Conservation (phyloP, 2,797 vertebrate genomes). For the Sebastes minor region DNA sequence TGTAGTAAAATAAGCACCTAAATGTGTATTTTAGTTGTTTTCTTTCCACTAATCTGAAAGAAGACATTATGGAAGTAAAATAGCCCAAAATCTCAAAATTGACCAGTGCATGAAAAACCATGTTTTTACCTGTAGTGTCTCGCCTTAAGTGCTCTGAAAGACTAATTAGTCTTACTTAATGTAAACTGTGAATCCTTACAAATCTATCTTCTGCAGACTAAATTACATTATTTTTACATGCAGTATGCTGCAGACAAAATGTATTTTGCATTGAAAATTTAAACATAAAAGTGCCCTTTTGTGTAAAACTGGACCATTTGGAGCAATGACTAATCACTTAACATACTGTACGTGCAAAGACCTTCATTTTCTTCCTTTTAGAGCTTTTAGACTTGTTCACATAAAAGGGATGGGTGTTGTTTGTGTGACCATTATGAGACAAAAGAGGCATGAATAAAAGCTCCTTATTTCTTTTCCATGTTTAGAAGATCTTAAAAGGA, state of each 20-base stretch:
- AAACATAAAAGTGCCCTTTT: not conserved
- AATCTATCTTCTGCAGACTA: not conserved
- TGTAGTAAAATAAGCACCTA: too few species aligned
- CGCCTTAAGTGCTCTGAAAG: not conserved
- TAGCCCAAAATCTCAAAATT: too few species aligned
- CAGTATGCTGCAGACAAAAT: not conserved
- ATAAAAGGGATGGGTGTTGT: not conserved
- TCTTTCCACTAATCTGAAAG: too few species aligned
- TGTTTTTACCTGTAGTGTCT: too few species aligned
- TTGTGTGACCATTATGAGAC: not conserved
- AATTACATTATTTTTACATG: not conserved
- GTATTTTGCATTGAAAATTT: not conserved
- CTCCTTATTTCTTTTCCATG: not conserved
- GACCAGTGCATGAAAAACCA: too few species aligned
- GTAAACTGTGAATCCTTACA: not conserved
- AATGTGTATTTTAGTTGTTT: too few species aligned
- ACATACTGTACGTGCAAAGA: not conserved
- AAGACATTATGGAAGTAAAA: too few species aligned
- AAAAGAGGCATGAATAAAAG: not conserved
- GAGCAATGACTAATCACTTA: not conserved
- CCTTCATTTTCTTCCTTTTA: not conserved
- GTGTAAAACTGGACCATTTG: not conserved
- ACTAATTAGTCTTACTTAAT: not conserved
- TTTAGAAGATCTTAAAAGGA: not conserved
- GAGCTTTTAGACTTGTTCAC: not conserved